Conservation (phyloP, 1,140 invertebrate genomes). For the Chionoecetes opilio region DNA sequence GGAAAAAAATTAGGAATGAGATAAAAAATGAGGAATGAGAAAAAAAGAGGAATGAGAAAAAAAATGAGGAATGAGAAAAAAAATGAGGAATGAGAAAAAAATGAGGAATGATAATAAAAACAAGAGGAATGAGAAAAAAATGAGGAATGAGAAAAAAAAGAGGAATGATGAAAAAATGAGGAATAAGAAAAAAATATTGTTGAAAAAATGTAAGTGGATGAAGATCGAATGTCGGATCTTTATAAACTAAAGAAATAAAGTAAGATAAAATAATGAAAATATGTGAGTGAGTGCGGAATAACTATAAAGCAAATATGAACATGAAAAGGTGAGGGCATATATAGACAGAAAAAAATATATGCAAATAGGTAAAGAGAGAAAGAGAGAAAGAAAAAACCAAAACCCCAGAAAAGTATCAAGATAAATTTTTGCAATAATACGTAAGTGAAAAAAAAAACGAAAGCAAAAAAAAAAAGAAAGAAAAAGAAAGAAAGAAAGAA, state of each 20-base stretch:
- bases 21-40: background rate
- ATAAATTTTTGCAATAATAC: too few species aligned
- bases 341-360: background rate
- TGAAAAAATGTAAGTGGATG: background rate
- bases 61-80: background rate
- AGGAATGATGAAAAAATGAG: background rate
- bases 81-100: too few species aligned
- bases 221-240: background rate
- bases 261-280: too few species aligned
- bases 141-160: background rate
- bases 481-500: background rate
- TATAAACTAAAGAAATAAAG: too few species aligned
- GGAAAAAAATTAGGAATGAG: background rate
- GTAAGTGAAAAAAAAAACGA: conserved; percentile 43
- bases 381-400: background rate
- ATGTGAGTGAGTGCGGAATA: too few species aligned
- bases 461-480: background rate
- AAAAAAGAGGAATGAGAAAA: background rate
- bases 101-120: background rate
- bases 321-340: background rate
- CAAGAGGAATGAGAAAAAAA: background rate
- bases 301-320: too few species aligned
- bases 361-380: background rate
- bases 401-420: background rate
- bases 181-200: background rate